phyloP scores from a whole-genome alignment of 2,113 vertebrate genomes.

The Campylomormyrus tamandua region DNA sequence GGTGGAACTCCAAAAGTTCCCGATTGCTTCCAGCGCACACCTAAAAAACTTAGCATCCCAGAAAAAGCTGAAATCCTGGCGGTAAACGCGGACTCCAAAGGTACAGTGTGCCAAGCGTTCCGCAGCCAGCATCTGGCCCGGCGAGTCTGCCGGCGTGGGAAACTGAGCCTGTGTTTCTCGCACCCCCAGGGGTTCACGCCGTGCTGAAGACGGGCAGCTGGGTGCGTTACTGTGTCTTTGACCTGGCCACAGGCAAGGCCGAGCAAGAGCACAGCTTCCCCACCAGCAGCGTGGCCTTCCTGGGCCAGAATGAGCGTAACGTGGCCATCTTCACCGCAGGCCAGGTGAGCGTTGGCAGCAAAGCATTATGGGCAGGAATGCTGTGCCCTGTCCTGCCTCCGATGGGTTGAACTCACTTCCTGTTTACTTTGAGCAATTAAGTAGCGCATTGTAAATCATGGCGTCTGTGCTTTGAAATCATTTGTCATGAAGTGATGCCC shows the following conservation, averaged over 20 bases:
- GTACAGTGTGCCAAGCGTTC: conserved; percentile 37
- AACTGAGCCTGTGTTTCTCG: neutral
- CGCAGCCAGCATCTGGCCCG: neutral
- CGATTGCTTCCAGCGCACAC: conserved; percentile 96
- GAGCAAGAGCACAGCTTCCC: conserved; percentile 98
- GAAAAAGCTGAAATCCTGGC: conserved; percentile 98
- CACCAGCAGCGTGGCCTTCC: conserved; percentile 92
- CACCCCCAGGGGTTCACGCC: conserved; percentile 80
- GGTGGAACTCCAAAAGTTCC: conserved; percentile 97
- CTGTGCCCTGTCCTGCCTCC: neutral
- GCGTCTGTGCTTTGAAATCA: neutral
- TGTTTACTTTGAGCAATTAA: neutral
- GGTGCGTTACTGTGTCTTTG: conserved; percentile 98
- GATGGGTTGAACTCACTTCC: neutral
- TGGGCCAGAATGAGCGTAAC: conserved; percentile 92
- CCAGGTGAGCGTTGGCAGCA: conserved; percentile 67
- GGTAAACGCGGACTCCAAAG: conserved; percentile 98
- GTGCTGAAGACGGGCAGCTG: conserved; percentile 95
- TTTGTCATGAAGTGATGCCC: neutral
- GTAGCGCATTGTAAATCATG: neutral
- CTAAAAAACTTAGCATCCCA: conserved; percentile 95
- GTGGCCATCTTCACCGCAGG: conserved; percentile 97
- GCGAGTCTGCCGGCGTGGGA: neutral
- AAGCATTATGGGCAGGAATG: neutral
- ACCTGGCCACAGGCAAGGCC: conserved; percentile 95